Evolutionary conservation across 2,888 invertebrate species (phyloP).

Genomic region (Archips crataeganus): DNA sequence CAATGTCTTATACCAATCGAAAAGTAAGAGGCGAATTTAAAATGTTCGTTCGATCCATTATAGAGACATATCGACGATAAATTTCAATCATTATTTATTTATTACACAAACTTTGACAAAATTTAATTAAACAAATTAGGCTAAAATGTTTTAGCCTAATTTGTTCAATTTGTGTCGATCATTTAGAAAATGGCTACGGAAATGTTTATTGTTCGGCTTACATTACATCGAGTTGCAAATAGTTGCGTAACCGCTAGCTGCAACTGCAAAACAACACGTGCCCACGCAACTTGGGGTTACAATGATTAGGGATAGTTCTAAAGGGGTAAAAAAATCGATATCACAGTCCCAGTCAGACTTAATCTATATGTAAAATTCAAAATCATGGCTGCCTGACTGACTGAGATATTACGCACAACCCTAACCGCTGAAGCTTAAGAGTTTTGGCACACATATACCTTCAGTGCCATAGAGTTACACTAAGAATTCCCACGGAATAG

Average conservation of each 20-base stretch:
- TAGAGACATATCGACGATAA: not conserved
- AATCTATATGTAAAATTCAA: not conserved
- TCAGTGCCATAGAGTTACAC: too few relatives aligned
- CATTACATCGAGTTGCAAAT: constrained; percentile 5
- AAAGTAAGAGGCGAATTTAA: constrained; percentile 6
- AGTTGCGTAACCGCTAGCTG: not conserved
- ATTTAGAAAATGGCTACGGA: constrained; percentile 19
- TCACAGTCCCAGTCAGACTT: constrained; percentile 5
- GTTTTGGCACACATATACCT: too few relatives aligned
- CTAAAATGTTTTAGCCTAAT: constrained; percentile 17
- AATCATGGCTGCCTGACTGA: too few relatives aligned
- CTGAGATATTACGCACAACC: too few relatives aligned
- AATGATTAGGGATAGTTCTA: constrained; percentile 20
- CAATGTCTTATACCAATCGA: constrained; percentile 16
- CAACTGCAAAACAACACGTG: constrained; percentile 16
- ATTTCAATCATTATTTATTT: not conserved
- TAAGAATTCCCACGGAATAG: too few relatives aligned
- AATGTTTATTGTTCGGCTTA: constrained; percentile 5
- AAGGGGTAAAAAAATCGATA: constrained; percentile 40
- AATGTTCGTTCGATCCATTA: constrained; percentile 8
- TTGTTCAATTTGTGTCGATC: too few relatives aligned
- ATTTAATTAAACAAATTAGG: constrained; percentile 7
- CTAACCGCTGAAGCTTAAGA: too few relatives aligned
- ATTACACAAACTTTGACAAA: not conserved
- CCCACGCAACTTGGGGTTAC: constrained; percentile 34